phyloP scores from a whole-genome alignment of 2,797 vertebrate genomes.

The Oceanodroma leucorhoa region DNA sequence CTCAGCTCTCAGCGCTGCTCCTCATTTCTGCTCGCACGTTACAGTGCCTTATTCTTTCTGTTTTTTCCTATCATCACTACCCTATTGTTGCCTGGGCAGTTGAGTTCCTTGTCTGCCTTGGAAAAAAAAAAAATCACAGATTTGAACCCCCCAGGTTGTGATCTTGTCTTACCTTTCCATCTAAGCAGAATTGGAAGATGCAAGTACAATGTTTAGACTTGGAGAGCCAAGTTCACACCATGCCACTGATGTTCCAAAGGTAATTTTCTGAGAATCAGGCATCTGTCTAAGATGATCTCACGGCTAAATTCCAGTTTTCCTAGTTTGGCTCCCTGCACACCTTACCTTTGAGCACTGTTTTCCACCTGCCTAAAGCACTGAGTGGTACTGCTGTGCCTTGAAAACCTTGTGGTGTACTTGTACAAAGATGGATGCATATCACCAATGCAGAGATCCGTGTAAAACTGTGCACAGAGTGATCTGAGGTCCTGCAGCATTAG shows the following conservation, averaged over 20 bases:
- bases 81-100: not conserved
- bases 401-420: not conserved
- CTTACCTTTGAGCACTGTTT: not conserved
- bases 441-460: not conserved
- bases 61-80: not conserved
- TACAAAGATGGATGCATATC: not conserved
- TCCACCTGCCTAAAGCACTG: not conserved
- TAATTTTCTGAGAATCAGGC: not conserved
- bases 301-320: not conserved
- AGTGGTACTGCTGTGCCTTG: not conserved
- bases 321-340: not conserved
- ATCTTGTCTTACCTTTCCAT: not conserved
- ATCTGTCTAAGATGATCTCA: not conserved
- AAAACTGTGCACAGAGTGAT: not conserved
- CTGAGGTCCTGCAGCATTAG: not conserved
- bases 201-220: not conserved
- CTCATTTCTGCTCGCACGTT: not conserved
- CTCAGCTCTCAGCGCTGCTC: rapidly evolving
- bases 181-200: not conserved
- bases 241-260: not conserved
- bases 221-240: rapidly evolving
- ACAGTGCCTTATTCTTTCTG: not conserved
- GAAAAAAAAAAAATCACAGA: not conserved
- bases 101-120: not conserved
- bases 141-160: not conserved